These are phyloP conservation scores for Phrynosoma blainvillii DNA, from an alignment of 2,113 vertebrate species.

Conservation along the genomic window DNA sequence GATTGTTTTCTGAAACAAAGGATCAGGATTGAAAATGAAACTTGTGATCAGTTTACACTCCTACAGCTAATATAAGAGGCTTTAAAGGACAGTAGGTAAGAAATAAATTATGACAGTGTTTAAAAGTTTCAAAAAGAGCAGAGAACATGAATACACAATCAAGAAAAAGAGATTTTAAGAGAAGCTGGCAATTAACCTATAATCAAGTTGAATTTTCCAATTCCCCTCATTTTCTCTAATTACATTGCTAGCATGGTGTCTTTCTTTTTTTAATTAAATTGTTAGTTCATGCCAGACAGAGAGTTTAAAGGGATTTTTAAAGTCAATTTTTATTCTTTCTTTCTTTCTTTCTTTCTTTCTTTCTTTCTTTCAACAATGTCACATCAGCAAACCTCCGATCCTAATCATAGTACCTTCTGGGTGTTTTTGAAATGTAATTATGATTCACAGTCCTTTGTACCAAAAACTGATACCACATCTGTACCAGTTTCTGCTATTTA, in stretches of 20 bases:
- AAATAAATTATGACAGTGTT: background rate
- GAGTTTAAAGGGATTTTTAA: background rate
- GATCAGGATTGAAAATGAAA: too few relatives aligned
- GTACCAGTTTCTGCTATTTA: too few relatives aligned
- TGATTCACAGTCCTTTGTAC: background rate
- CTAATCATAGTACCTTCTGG: background rate
- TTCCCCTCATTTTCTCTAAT: background rate
- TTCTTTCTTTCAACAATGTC: background rate
- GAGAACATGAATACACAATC: background rate
- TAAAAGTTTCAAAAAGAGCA: background rate
- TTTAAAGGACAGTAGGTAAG: background rate
- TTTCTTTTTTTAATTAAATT: slow-evolving; percentile 10
- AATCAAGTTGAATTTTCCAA: background rate
- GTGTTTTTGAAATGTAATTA: slow-evolving; percentile 2
- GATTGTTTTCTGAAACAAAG: too few relatives aligned
- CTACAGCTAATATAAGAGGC: background rate
- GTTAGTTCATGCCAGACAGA: background rate
- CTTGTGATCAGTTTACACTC: too few relatives aligned
- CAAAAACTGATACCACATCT: too few relatives aligned
- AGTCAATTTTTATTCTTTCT: background rate
- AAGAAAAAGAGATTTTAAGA: background rate
- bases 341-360: too few relatives aligned
- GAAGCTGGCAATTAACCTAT: background rate
- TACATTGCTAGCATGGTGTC: background rate
- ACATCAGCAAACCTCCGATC: background rate